Base-by-base conservation (phyloP, 2,888 invertebrate genomes). In the Sympetrum striolatum region DNA sequence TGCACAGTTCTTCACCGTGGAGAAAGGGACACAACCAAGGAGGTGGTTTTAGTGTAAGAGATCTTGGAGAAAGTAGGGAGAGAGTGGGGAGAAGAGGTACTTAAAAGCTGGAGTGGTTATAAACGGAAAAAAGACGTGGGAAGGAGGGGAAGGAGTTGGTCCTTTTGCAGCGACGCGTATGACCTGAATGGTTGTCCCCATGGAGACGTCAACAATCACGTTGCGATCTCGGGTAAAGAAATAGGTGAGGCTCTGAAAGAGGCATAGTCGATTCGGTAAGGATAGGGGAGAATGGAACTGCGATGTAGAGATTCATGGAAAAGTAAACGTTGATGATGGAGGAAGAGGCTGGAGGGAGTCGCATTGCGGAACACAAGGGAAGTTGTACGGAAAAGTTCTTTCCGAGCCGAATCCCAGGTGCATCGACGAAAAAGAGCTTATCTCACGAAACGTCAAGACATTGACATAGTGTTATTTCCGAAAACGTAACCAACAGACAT, bases 151-250 rank as follows among this genome's bases (percentile, higher is more conserved):
- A 25, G 64, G 64, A 3, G 64, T 22, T 60, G 82, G 58, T 64
- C 86, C 86, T 86, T 86, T 86, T 86, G 60, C 60, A 86, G 53
- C n/a, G 14, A 82, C 82, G 82, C 86, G 86, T 86, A 86, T 86
- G 86, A 64, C 60, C 86, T 86, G 86, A 86, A 86, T 86, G 86
- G 86, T 64, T 58, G 86, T 86, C 60, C 60, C 86, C 22, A 60
- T 39, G 86, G 86, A 82, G 58, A 60, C 82, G 44, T 58, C 58
- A 82, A 37, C 86, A 86, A 86, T 86, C 86, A 64, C 60, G 86
- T 60, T 18, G 86, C 37, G 86, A 86, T 60, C 37, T 86, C 60
- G 60, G 25, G 39, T 53, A 86, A 60, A 60, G 86, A 82, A 58
- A 82, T 35, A 82, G 58, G 82, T 82, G 58, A 58, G 58, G 35